A percentile compares a stretch with the other conserved stretches of the same genome.
Evolutionary conservation across 2,113 vertebrate species (phyloP).

Genomic region (Sitta europaea): DNA sequence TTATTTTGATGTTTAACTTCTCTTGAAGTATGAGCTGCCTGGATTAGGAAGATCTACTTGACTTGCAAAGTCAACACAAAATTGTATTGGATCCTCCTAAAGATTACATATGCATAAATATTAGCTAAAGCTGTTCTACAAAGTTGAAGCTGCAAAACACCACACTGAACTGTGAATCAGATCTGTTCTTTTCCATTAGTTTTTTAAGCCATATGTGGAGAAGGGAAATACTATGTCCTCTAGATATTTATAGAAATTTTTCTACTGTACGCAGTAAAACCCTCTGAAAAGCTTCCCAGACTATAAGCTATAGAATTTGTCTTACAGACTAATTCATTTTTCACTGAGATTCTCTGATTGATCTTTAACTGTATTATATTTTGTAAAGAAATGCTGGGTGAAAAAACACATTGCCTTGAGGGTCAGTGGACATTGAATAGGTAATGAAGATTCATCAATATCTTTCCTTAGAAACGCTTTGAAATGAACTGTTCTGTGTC

Average conservation of each 20-base stretch:
- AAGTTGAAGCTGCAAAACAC: neutral
- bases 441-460: neutral
- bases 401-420: neutral
- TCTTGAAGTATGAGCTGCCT: neutral
- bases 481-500: neutral
- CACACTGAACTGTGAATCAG: neutral
- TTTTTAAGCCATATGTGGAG: neutral
- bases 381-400: neutral
- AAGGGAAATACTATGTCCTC: neutral
- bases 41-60: neutral
- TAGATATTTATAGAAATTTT: neutral
- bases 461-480: neutral
- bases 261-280: neutral
- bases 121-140: neutral
- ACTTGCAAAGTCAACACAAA: neutral
- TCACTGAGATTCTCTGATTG: neutral
- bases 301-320: neutral
- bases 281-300: neutral
- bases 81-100: neutral
- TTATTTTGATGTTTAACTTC: neutral
- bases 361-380: neutral
- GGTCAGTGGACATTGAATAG: neutral
- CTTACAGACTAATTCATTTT: neutral
- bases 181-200: neutral
- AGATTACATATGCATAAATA: neutral